Conservation (phyloP, 35 echinoderm and acorn worm species). For the Amphiura filiformis region DNA sequence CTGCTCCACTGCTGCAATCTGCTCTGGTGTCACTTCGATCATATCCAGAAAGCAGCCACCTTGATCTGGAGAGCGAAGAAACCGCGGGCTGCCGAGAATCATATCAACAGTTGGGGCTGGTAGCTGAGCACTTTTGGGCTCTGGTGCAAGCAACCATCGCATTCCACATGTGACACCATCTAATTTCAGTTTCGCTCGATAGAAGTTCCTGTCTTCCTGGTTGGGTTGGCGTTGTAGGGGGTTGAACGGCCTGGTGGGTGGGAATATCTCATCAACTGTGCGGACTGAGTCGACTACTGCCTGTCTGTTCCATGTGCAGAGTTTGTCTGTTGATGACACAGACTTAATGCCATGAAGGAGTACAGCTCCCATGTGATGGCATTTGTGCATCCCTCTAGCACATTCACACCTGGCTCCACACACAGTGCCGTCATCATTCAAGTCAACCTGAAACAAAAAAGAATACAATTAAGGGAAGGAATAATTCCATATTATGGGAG, state of each 20-base stretch:
- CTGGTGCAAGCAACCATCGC: neutral
- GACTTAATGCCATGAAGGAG: neutral
- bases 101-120: neutral
- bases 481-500: too few relatives aligned
- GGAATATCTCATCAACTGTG: neutral
- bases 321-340: constrained; percentile 6
- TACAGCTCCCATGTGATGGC: neutral
- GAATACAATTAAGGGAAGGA: neutral
- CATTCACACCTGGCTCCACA: neutral
- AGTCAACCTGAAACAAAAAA: too few relatives aligned
- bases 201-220: neutral
- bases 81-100: neutral
- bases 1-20: neutral
- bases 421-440: neutral
- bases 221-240: neutral
- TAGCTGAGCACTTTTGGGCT: neutral
- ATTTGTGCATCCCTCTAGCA: neutral
- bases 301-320: constrained; percentile 10
- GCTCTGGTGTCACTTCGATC: neutral
- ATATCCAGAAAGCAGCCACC: neutral
- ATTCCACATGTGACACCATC: neutral
- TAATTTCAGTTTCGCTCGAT: neutral
- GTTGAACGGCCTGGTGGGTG: neutral
- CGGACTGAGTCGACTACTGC: too few relatives aligned
- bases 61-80: neutral